phyloP scores from a whole-genome alignment of 2,888 invertebrate genomes.

The Ornithoptera priamus region DNA sequence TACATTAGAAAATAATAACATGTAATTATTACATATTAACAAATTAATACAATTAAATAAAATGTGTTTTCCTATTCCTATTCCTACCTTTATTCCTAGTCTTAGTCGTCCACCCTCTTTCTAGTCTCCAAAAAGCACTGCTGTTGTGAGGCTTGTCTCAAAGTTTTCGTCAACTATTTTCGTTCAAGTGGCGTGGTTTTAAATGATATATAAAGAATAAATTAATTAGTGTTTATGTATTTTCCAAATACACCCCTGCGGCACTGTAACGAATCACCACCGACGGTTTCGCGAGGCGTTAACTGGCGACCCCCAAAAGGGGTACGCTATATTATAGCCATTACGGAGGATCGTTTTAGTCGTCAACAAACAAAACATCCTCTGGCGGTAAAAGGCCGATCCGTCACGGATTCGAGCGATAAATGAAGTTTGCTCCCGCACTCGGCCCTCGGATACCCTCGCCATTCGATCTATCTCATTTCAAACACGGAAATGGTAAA shows the following conservation, averaged over 20 bases:
- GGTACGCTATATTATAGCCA: conserved; percentile 56
- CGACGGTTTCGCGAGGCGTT: conserved; percentile 65
- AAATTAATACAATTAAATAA: too few species aligned
- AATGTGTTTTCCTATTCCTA: too few species aligned
- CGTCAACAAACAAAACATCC: conserved; percentile 60
- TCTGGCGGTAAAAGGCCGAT: conserved; percentile 50
- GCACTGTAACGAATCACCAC: conserved; percentile 61
- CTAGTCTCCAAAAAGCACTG: too few species aligned
- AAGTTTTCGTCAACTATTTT: too few species aligned
- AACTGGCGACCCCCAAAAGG: conserved; percentile 61
- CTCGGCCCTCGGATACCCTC: neutral
- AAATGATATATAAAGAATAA: neutral
- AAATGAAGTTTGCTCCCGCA: conserved; percentile 32
- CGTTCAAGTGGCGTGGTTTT: too few species aligned
- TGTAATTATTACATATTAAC: too few species aligned
- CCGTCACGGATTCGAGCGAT: conserved; percentile 44
- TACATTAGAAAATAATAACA: too few species aligned
- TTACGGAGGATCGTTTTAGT: conserved; percentile 58
- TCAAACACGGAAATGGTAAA: neutral
- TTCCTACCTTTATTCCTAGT: too few species aligned
- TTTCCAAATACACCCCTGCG: conserved; percentile 44
- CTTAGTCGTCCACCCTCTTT: too few species aligned
- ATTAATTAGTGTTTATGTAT: neutral
- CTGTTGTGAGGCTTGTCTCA: too few species aligned
- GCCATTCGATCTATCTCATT: neutral